These are phyloP conservation scores for Nasonia longicornis DNA, from an alignment of 1,140 invertebrate genomes.

Conservation along the genomic window DNA sequence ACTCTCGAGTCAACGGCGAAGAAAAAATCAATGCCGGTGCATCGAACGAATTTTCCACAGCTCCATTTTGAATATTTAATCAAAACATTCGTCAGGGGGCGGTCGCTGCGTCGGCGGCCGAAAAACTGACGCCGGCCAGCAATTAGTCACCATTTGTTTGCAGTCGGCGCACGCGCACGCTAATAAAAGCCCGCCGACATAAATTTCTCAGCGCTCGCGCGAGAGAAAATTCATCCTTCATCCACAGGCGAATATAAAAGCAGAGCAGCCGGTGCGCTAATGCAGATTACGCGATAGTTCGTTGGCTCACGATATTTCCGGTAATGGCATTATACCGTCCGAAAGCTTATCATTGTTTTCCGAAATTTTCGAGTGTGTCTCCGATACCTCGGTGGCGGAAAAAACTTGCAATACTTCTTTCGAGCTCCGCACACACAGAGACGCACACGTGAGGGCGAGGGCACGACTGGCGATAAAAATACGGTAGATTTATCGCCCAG, in stretches of 20 bases:
- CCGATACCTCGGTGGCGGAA: background rate
- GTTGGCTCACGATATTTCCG: background rate
- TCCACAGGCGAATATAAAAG: background rate
- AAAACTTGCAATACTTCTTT: background rate
- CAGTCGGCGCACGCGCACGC: background rate
- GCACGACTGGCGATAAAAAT: constrained; percentile 32
- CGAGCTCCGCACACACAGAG: background rate
- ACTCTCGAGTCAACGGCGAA: background rate
- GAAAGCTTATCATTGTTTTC: background rate
- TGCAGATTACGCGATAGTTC: background rate
- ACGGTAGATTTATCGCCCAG: constrained; percentile 33
- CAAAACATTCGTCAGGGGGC: background rate
- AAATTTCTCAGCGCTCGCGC: constrained; percentile 6
- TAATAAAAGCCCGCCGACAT: background rate
- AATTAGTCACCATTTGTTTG: constrained; percentile 34
- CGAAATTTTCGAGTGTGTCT: background rate
- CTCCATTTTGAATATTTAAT: constrained; percentile 12
- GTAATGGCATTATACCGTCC: background rate
- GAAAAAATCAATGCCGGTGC: background rate
- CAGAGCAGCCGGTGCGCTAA: background rate
- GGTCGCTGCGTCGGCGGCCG: background rate
- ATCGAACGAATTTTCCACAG: background rate
- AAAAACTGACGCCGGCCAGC: background rate
- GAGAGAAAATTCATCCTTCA: constrained; percentile 18
- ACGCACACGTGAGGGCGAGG: background rate